Percentiles rank a stretch among this genome's conserved stretches.
phyloP scores from a whole-genome alignment of 2,888 invertebrate species.

The Amphipoea lucens region DNA sequence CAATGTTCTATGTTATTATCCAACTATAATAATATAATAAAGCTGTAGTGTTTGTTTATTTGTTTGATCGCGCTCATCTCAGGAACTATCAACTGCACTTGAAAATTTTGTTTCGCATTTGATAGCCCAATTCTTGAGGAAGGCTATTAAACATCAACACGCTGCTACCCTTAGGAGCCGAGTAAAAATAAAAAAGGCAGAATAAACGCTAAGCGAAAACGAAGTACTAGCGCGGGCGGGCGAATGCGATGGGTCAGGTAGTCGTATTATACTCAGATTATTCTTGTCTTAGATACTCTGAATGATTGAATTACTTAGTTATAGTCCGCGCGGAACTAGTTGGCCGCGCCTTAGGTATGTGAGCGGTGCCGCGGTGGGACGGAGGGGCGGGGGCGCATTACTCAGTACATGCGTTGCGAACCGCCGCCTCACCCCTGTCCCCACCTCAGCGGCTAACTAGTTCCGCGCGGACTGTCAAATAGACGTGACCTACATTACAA shows the following conservation, averaged over 20 bases:
- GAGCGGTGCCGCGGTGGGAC: too few relatives aligned
- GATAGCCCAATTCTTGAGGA: background rate
- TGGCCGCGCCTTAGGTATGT: too few relatives aligned
- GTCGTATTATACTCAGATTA: background rate
- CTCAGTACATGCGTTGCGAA: too few relatives aligned
- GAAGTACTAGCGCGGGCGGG: background rate
- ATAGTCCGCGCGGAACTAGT: too few relatives aligned
- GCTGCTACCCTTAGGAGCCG: background rate
- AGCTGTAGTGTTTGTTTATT: background rate
- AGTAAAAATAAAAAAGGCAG: background rate
- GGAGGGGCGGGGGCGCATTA: too few relatives aligned
- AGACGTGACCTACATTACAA: slow-evolving; percentile 24
- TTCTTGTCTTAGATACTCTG: background rate
- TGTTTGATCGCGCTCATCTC: background rate
- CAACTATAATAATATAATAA: background rate
- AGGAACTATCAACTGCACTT: background rate
- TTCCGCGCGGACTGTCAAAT: background rate
- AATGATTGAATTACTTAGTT: background rate
- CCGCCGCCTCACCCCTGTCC: too few relatives aligned
- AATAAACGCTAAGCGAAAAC: background rate
- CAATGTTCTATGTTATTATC: background rate
- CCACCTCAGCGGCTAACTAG: too few relatives aligned
- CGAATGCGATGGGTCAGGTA: background rate
- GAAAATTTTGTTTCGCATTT: background rate
- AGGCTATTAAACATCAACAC: background rate